Percentiles rank a stretch among this genome's conserved stretches.
These are phyloP conservation scores for Hippocampus comes DNA, from an alignment of 2,113 vertebrate species.

Conservation along the genomic window DNA sequence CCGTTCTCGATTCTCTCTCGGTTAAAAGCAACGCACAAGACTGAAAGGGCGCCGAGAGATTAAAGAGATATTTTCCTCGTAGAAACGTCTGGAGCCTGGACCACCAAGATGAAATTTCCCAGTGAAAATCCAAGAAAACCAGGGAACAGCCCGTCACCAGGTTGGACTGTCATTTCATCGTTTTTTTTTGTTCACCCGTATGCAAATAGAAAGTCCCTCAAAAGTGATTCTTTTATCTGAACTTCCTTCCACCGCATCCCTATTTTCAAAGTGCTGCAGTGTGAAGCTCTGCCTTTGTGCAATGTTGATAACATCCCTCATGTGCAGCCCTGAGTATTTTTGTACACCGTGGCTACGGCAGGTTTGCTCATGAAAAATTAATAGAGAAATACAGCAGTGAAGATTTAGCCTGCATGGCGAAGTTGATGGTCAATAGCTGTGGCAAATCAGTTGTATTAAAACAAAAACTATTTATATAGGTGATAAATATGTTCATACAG, in stretches of 20 bases:
- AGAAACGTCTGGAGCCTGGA: conserved; percentile 39
- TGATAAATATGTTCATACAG: background rate
- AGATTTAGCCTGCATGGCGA: conserved; percentile 11
- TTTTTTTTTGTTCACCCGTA: background rate
- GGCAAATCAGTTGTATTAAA: background rate
- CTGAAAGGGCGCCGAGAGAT: background rate
- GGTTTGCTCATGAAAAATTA: background rate
- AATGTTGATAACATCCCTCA: background rate
- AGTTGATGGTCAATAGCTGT: conserved; percentile 14
- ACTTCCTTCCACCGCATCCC: background rate
- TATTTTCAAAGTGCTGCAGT: conserved; percentile 8
- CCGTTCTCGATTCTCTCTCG: conserved; percentile 41
- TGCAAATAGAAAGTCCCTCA: background rate
- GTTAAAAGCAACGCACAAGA: conserved; percentile 34
- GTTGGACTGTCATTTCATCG: conserved; percentile 65
- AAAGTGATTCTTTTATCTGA: background rate
- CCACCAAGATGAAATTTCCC: conserved; percentile 96
- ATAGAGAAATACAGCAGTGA: background rate
- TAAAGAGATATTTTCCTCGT: background rate
- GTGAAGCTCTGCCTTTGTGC: background rate
- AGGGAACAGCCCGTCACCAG: conserved; percentile 90
- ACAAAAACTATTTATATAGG: background rate
- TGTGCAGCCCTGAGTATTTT: background rate
- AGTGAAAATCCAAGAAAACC: conserved; percentile 93
- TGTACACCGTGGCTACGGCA: background rate